A percentile compares a stretch with the other conserved stretches of the same genome.
Conservation (phyloP, 2,797 vertebrate genomes). For the Erethizon dorsatum region DNA sequence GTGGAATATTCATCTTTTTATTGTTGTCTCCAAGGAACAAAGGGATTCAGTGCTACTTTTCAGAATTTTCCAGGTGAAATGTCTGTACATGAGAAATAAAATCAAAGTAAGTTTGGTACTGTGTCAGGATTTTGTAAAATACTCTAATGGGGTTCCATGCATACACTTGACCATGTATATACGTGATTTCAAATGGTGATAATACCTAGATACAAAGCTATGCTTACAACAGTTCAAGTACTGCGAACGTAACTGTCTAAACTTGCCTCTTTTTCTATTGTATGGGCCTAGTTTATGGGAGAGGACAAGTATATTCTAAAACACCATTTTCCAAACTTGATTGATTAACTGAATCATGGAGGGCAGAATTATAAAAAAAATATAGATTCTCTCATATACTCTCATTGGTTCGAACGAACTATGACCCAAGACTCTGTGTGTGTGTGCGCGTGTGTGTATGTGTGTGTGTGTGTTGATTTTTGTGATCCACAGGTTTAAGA, state of each 20-base stretch:
- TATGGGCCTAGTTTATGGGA: background rate
- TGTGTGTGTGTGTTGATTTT: background rate
- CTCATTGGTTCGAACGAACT: conserved; percentile 12
- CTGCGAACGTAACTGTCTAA: background rate
- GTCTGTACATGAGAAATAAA: conserved; percentile 33
- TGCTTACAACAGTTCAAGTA: background rate
- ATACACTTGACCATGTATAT: background rate
- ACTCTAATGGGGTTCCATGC: background rate
- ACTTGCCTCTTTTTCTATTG: background rate
- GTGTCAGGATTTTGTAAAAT: conserved; percentile 45
- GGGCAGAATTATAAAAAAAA: background rate
- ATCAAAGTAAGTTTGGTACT: conserved; percentile 17
- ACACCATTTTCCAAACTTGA: conserved; percentile 10
- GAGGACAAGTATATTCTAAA: background rate
- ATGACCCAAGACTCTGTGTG: background rate
- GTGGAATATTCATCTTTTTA: background rate
- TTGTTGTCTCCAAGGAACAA: conserved; percentile 19
- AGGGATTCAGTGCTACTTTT: conserved; percentile 25
- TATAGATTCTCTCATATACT: background rate
- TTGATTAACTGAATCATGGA: conserved; percentile 45
- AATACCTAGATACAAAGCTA: background rate
- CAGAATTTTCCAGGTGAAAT: conserved; percentile 38
- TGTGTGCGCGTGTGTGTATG: background rate
- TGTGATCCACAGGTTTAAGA: conserved; percentile 23
- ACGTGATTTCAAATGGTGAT: background rate